Percentiles rank a stretch among this genome's conserved stretches.
These are phyloP conservation scores for Bovichtus diacanthus DNA, from an alignment of 2,797 vertebrate species.

Conservation along the genomic window DNA sequence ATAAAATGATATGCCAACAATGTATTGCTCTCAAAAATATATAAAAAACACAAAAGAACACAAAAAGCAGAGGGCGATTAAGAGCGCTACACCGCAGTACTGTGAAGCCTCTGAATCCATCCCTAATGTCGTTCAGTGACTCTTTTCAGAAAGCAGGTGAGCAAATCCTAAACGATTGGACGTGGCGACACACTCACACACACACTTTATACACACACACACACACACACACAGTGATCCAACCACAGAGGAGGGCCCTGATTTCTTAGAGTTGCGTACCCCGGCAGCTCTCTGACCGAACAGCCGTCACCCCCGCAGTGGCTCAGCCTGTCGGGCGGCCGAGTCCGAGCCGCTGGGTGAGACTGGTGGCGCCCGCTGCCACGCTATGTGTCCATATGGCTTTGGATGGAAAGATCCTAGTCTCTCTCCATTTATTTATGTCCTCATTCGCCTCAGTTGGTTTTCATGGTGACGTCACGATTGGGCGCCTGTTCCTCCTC, in stretches of 20 bases:
- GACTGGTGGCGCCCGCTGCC: constrained; percentile 59
- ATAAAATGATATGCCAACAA: constrained; percentile 74
- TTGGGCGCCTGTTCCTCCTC: constrained; percentile 86
- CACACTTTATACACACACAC: constrained; percentile 19
- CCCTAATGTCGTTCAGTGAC: constrained; percentile 35
- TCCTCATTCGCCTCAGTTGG: constrained; percentile 86
- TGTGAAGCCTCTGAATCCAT: constrained; percentile 5
- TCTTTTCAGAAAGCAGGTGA: constrained; percentile 41
- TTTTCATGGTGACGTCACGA: constrained; percentile 94
- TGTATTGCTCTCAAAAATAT: constrained; percentile 55
- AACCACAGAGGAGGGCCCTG: constrained; percentile 79
- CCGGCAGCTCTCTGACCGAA: constrained; percentile 49
- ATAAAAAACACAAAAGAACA: constrained; percentile 27
- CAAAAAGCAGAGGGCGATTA: constrained; percentile 27
- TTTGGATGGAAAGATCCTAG: constrained; percentile 84
- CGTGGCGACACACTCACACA: constrained; percentile 48
- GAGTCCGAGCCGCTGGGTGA: constrained; percentile 48
- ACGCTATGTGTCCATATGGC: constrained; percentile 90
- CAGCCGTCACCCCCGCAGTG: constrained; percentile 41
- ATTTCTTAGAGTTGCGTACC: constrained; percentile 66
- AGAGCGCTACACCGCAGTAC: constrained; percentile 10
- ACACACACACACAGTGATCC: constrained; percentile 62
- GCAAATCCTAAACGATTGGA: constrained; percentile 51
- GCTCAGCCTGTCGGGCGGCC: constrained; percentile 47
- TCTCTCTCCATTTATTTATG: constrained; percentile 55